Percentiles rank a stretch among this genome's conserved stretches.
Evolutionary conservation across 2,113 vertebrate genomes (phyloP).

Genomic region (Lynx canadensis): DNA sequence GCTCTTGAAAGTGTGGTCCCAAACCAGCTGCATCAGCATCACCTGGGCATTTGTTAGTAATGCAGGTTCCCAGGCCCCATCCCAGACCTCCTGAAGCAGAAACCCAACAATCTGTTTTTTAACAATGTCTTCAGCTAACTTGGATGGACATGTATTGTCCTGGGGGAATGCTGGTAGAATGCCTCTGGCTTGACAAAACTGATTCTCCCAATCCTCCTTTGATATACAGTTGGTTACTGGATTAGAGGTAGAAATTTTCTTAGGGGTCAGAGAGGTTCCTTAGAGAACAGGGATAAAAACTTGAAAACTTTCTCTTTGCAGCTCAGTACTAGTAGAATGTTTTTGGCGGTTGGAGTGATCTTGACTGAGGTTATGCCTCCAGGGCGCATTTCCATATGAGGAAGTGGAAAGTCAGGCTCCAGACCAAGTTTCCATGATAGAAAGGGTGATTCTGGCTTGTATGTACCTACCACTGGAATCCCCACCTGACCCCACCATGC

Average conservation of each 20-base stretch:
- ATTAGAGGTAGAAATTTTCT: background rate
- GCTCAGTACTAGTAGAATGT: background rate
- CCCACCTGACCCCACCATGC: background rate
- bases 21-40: background rate
- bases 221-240: background rate
- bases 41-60: background rate
- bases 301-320: background rate
- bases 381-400: background rate
- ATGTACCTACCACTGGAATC: background rate
- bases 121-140: background rate
- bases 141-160: background rate
- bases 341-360: background rate
- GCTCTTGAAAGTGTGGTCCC: background rate
- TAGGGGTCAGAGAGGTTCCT: background rate
- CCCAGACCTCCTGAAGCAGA: background rate
- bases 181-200: background rate
- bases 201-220: background rate
- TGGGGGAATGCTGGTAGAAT: background rate
- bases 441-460: background rate
- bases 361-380: background rate
- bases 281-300: background rate
- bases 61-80: background rate
- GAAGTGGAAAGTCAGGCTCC: background rate
- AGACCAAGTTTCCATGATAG: background rate
- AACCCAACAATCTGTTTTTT: background rate